Evolutionary conservation across 2,797 vertebrate genomes (phyloP).

Genomic region (Tenualosa thibaudeaui): DNA sequence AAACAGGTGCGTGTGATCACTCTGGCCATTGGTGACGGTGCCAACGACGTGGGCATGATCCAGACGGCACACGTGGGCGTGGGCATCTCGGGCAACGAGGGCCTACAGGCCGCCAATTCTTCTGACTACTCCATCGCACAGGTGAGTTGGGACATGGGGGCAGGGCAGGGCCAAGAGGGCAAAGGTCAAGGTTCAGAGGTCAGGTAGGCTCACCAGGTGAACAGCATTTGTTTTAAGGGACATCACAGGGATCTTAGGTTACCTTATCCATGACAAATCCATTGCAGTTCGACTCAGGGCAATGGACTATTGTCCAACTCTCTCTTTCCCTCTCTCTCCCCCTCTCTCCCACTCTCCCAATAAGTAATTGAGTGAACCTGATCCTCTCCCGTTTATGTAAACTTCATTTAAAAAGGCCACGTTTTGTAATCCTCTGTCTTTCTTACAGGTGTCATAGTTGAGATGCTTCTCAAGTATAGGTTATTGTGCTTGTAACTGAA

Average conservation of each 20-base stretch:
- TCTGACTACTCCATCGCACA: slow-evolving; percentile 98
- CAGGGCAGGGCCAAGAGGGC: neutral
- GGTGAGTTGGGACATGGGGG: slow-evolving; percentile 68
- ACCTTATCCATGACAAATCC: neutral
- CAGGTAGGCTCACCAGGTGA: neutral
- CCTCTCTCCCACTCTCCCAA: neutral
- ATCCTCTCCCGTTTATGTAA: slow-evolving; percentile 13
- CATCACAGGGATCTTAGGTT: slow-evolving; percentile 20
- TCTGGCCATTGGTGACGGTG: slow-evolving; percentile 95
- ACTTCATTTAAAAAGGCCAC: slow-evolving; percentile 18
- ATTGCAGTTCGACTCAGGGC: slow-evolving; percentile 1
- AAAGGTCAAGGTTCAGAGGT: slow-evolving; percentile 9
- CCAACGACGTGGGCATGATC: slow-evolving; percentile 99
- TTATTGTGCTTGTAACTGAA: slow-evolving; percentile 15
- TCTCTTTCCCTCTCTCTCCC: neutral
- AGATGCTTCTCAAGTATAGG: neutral
- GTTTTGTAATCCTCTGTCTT: slow-evolving; percentile 6
- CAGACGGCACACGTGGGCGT: slow-evolving; percentile 97
- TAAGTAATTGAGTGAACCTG: slow-evolving; percentile 18
- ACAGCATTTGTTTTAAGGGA: neutral
- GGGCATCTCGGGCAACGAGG: slow-evolving; percentile 97
- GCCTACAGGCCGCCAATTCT: slow-evolving; percentile 98
- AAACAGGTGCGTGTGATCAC: slow-evolving; percentile 97
- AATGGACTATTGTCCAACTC: neutral
- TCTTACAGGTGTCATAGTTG: slow-evolving; percentile 13